phyloP scores from a whole-genome alignment of 2,888 invertebrate species.

The Hirtodrosophila histrioides region DNA sequence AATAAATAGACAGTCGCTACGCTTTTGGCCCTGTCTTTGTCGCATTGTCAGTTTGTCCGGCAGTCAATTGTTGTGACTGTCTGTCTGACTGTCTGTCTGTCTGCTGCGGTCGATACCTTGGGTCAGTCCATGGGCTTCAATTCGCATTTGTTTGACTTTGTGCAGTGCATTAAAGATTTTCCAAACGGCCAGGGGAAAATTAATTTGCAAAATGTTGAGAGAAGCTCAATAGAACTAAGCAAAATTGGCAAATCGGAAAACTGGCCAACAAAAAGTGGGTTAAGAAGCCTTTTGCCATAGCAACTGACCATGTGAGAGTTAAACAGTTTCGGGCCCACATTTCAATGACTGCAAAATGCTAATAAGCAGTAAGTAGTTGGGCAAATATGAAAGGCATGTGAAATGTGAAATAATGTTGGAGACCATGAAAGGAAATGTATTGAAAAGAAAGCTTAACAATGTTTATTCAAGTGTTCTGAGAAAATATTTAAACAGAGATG shows the following conservation, averaged over 20 bases:
- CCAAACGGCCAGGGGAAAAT: constrained; percentile 35
- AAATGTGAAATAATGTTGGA: neutral
- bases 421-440: constrained; percentile 3
- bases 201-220: constrained; percentile 52
- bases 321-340: neutral
- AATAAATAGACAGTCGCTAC: constrained; percentile 65
- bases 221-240: constrained; percentile 26
- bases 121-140: constrained; percentile 49
- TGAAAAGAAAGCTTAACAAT: constrained; percentile 15
- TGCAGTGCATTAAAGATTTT: constrained; percentile 35
- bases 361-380: constrained; percentile 16
- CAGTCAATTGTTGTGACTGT: constrained; percentile 37
- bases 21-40: constrained; percentile 20
- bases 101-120: constrained; percentile 16
- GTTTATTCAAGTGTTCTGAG: neutral
- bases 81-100: constrained; percentile 3
- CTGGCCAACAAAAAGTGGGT: constrained; percentile 6
- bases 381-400: constrained; percentile 21
- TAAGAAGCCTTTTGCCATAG: constrained; percentile 14
- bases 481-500: too few relatives aligned
- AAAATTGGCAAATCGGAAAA: neutral
- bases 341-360: constrained; percentile 21
- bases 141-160: constrained; percentile 36
- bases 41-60: constrained; percentile 22
- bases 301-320: constrained; percentile 9